phyloP scores from a whole-genome alignment of 1,140 invertebrate species.

The Caenorhabditis tropicalis region DNA sequence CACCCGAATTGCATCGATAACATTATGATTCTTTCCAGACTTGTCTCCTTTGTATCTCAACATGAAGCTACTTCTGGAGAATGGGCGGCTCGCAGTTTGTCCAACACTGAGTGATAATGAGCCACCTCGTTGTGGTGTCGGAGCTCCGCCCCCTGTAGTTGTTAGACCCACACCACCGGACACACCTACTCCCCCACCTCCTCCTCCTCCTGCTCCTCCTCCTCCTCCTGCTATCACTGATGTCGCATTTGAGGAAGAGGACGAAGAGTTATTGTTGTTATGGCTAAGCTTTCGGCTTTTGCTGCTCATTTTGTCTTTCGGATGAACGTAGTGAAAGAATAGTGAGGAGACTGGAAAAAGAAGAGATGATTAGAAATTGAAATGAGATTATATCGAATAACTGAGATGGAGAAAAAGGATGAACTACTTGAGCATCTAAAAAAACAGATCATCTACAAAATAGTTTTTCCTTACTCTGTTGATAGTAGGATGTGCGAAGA shows the following conservation, averaged over 20 bases:
- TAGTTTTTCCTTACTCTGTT: no score
- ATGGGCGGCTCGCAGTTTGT: conserved; percentile 5
- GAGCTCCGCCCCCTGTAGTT: background rate
- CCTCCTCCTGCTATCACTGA: conserved; percentile 8
- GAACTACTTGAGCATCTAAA: no score
- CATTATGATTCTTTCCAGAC: conserved; percentile 14
- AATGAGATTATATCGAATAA: background rate
- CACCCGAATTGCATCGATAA: conserved; percentile 8
- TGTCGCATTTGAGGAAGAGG: background rate
- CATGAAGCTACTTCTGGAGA: conserved; percentile 31
- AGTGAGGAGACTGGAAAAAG: background rate
- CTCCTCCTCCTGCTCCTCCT: background rate
- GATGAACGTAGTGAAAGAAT: background rate
- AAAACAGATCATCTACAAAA: no score
- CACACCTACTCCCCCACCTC: background rate
- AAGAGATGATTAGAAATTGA: background rate
- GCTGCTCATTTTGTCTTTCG: conserved; percentile 12
- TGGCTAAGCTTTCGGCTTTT: conserved; percentile 35
- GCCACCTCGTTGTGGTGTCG: conserved; percentile 5
- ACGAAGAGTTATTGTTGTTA: conserved; percentile 11
- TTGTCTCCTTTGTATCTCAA: conserved; percentile 31
- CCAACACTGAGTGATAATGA: conserved; percentile 29
- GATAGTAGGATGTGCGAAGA: no score
- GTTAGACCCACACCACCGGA: background rate
- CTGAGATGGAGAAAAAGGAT: no score